Conservation (phyloP, 2,113 vertebrate species). For the Entomyzon cyanotis region DNA sequence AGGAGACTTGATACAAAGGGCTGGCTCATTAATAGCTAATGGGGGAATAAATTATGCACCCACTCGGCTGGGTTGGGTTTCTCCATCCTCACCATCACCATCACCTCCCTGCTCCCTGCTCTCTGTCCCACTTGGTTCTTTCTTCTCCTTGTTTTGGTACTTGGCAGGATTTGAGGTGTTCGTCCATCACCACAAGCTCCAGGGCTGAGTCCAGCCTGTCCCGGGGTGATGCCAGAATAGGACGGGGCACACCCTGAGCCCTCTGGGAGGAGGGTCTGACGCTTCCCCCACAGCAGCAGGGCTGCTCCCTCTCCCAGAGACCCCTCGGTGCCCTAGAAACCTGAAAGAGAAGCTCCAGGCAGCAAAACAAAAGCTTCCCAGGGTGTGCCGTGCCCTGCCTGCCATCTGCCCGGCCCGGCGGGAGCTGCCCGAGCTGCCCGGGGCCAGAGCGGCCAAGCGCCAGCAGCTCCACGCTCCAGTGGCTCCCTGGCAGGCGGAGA, state of each 20-base stretch:
- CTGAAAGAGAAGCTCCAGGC: slow-evolving; percentile 7
- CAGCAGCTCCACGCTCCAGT: not conserved
- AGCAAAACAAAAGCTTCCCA: slow-evolving; percentile 16
- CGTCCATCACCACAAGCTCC: not conserved
- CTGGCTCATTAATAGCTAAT: slow-evolving; percentile 54
- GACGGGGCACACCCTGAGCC: not conserved
- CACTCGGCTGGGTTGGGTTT: not conserved
- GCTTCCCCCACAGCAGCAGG: not conserved
- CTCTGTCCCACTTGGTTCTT: not conserved
- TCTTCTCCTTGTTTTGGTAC: not conserved
- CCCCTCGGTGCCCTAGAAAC: not conserved
- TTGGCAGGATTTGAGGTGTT: not conserved
- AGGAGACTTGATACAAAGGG: slow-evolving; percentile 53
- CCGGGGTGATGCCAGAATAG: not conserved
- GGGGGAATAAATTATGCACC: slow-evolving; percentile 54
- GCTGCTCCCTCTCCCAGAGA: not conserved
- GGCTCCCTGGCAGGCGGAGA: not conserved
- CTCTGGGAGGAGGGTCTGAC: rapidly evolving
- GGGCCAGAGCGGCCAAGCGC: not conserved
- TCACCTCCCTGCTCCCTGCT: not conserved
- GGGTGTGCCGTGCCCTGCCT: not conserved
- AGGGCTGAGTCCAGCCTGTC: not conserved
- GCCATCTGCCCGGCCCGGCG: slow-evolving; percentile 42
- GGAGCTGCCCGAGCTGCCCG: not conserved
- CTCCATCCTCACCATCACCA: not conserved